Conservation (phyloP, 1,140 invertebrate species). For the Papilio helenus region DNA sequence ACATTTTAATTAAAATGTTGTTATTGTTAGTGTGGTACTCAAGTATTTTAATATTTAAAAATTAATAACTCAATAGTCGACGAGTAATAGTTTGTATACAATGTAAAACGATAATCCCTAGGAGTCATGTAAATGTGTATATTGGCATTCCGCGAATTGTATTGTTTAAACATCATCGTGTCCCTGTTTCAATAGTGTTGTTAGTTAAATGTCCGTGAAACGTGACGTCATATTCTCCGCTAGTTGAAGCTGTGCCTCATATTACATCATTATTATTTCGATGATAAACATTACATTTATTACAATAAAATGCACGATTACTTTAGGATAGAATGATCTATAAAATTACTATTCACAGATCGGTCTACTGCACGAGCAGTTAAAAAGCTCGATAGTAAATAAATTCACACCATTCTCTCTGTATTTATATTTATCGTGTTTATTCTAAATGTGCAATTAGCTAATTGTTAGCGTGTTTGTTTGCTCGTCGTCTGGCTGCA, state of each 20-base stretch:
- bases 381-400: not conserved
- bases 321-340: too few species aligned
- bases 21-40: too few species aligned
- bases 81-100: too few species aligned
- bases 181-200: not conserved
- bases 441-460: constrained; percentile 17
- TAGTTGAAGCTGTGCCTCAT: too few species aligned
- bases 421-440: constrained; percentile 1
- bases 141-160: not conserved
- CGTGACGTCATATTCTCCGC: not conserved
- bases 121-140: not conserved
- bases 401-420: constrained; percentile 3
- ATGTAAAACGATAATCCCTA: not conserved
- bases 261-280: too few species aligned
- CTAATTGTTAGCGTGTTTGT: constrained; percentile 3
- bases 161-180: not conserved
- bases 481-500: not conserved
- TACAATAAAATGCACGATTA: too few species aligned
- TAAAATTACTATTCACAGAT: not conserved
- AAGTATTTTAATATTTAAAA: too few species aligned
- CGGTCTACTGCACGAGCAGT: too few species aligned
- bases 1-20: too few species aligned
- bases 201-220: not conserved
- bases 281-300: too few species aligned
- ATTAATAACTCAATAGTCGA: too few species aligned